Evolutionary conservation across 1,140 invertebrate species (phyloP).

Genomic region (Hypsibius dujardini): DNA sequence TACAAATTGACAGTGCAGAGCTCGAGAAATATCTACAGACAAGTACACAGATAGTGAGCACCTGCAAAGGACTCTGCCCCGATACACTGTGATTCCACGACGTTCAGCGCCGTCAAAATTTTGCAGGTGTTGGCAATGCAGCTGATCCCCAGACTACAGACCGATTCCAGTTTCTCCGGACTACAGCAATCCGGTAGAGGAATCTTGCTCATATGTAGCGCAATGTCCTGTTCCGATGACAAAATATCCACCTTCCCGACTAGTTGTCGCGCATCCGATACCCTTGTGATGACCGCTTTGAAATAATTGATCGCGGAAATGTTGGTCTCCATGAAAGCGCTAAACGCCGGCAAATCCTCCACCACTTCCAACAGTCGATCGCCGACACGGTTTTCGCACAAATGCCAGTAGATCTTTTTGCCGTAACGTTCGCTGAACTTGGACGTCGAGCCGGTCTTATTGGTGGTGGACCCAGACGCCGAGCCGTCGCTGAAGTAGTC

Average conservation of each 20-base stretch:
- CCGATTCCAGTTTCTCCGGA: background rate
- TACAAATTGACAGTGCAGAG: too few relatives aligned
- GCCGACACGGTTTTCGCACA: conserved; percentile 2
- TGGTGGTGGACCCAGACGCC: background rate
- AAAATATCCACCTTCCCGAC: conserved; percentile 8
- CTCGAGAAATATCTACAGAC: too few relatives aligned
- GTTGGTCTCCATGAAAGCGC: background rate
- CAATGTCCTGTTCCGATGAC: background rate
- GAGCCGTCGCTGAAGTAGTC: too few relatives aligned
- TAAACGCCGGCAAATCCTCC: background rate
- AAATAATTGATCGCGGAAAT: conserved; percentile 2
- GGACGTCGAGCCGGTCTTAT: background rate
- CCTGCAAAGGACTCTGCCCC: background rate
- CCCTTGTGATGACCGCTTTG: conserved; percentile 8
- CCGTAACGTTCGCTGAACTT: background rate
- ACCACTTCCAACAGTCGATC: background rate
- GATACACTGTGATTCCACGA: background rate
- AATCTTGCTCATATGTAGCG: background rate
- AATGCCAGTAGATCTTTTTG: conserved; percentile 12
- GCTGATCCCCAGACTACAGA: conserved; percentile 13
- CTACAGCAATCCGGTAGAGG: background rate
- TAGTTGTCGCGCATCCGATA: background rate
- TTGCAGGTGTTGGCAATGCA: conserved; percentile 12
- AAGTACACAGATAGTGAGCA: background rate
- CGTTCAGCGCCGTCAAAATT: background rate